Percentiles rank a stretch among this genome's conserved stretches.
Evolutionary conservation across 2,888 invertebrate species (phyloP).

Genomic region (Malthinus seriepunctatus): DNA sequence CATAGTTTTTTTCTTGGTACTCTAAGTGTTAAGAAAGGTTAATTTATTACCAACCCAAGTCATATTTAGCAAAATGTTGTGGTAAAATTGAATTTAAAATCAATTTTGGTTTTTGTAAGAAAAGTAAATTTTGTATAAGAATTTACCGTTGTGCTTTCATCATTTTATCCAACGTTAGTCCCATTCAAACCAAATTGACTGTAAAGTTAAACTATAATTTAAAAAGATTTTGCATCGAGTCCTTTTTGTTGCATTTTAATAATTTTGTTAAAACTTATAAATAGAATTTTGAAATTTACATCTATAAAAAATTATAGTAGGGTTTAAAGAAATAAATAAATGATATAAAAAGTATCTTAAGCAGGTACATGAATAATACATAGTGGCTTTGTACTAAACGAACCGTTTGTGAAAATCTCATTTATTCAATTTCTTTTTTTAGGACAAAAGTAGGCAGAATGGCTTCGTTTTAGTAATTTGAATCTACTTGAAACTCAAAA

Average conservation of each 20-base stretch:
- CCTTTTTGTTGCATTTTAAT: too few relatives aligned
- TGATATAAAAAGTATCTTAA: conserved; percentile 13
- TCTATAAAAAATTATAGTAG: neutral
- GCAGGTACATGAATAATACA: conserved; percentile 29
- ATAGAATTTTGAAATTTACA: neutral
- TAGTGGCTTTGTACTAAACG: conserved; percentile 22
- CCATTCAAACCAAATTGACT: neutral
- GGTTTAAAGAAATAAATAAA: conserved; percentile 15
- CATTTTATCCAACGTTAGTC: conserved; percentile 6
- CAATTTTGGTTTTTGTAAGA: conserved; percentile 12
- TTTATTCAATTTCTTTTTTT: conserved; percentile 48
- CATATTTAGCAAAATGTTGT: too few relatives aligned
- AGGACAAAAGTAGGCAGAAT: conserved; percentile 35
- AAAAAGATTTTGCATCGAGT: too few relatives aligned
- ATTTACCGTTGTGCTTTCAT: conserved; percentile 8
- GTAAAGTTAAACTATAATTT: too few relatives aligned
- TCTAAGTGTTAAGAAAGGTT: too few relatives aligned
- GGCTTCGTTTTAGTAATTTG: conserved; percentile 32
- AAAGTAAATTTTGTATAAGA: conserved; percentile 12
- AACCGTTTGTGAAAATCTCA: conserved; percentile 42
- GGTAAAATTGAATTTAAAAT: conserved; percentile 17
- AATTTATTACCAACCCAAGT: too few relatives aligned
- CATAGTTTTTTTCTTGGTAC: too few relatives aligned
- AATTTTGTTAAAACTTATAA: neutral
- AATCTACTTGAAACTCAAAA: conserved; percentile 27